Evolutionary conservation across 2,888 invertebrate genomes (phyloP).

Genomic region (Drosophila prolongata): DNA sequence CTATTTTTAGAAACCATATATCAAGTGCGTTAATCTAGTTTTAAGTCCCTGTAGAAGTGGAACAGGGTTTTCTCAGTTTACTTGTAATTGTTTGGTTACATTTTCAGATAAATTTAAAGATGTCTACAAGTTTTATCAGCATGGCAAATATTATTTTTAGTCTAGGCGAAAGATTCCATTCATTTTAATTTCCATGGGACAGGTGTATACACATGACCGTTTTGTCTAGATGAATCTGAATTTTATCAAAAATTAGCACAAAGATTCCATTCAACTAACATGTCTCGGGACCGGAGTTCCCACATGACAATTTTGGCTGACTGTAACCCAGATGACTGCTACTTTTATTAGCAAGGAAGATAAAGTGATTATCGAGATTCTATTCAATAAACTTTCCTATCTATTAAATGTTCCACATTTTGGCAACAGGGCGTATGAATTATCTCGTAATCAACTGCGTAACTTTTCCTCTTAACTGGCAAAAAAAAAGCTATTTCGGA

Average conservation of each 20-base stretch:
- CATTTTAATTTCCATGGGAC: conserved; percentile 4
- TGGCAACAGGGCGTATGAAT: conserved; percentile 28
- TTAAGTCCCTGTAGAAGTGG: conserved; percentile 12
- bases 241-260: conserved; percentile 3
- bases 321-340: too few relatives aligned
- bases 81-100: conserved; percentile 11
- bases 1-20: conserved; percentile 24
- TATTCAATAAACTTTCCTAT: background rate
- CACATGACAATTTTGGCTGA: background rate
- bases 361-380: background rate
- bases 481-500: background rate
- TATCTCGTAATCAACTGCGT: conserved; percentile 6
- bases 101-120: conserved; percentile 4
- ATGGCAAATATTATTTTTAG: conserved; percentile 23
- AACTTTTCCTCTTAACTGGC: conserved; percentile 2
- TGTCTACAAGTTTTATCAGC: conserved; percentile 12
- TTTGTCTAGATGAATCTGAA: background rate
- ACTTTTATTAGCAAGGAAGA: background rate
- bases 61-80: conserved; percentile 7
- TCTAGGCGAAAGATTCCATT: conserved; percentile 10
- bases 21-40: conserved; percentile 6
- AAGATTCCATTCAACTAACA: conserved; percentile 17
- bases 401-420: background rate
- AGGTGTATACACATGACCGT: conserved; percentile 5
- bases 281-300: conserved; percentile 2